Base-by-base conservation (phyloP, 2,888 invertebrate genomes). In the Eudasyphora cyanicolor region DNA sequence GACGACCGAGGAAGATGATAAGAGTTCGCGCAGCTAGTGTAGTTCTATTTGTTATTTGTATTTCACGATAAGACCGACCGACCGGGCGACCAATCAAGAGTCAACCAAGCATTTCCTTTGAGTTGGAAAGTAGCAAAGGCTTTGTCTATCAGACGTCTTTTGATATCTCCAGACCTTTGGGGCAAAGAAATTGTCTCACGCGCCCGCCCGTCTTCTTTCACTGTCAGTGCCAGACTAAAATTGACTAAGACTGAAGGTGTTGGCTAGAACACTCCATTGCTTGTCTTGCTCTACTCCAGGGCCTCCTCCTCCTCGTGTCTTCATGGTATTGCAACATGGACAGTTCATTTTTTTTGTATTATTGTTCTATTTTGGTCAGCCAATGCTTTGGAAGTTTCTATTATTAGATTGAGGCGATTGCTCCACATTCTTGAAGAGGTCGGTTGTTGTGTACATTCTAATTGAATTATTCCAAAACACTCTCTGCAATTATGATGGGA, bases 201-300 rank as follows among this genome's bases (percentile, higher is more conserved):
- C 49, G 49, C 49, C 4, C 49, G 49, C 17, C 67, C 29, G 82
- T 69, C 79, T 73, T 77, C 83, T 62, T 60, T 73, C 69, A 70
- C 62, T 32, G 74, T 51, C 76, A 69, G 69, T 77, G 69, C 51
- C 45, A 74, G 74, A 83, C 83, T 80, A 69, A 83, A 70, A 51
- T 82, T 19, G 19, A 24, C 35, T 49, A 57, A n/a, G 45, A n/a
- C n/a, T 42, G 27, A 27, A 10, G 17, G 27, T 8, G 27, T 14
- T 24, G 49, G 49, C n/a, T n/a, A n/a, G n/a, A n/a, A n/a, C n/a
- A n/a, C n/a, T n/a, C n/a, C n/a, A n/a, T n/a, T 49, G 49, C 32
- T 17, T n/a, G 32, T 8, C n/a, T n/a, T 32, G 5, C 32, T 32
- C 32, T 32, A 32, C 8, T 32, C 32, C 32, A 32, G 32, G 32